These are phyloP conservation scores for Cochlearius cochlearius DNA, from an alignment of 2,113 vertebrate genomes.

Conservation along the genomic window DNA sequence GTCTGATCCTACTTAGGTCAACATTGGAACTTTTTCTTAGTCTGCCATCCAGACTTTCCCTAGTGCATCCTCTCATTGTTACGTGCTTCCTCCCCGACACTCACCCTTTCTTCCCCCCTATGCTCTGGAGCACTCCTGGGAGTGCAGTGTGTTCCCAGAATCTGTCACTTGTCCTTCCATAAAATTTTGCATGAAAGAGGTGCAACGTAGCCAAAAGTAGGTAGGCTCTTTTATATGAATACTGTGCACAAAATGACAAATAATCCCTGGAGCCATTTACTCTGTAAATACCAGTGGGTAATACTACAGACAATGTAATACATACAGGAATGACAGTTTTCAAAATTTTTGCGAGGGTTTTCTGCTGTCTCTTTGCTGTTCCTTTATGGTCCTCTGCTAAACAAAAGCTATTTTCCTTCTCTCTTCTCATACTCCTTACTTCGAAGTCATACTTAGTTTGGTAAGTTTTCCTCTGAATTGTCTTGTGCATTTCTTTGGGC, in stretches of 20 bases:
- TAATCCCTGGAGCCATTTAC: background rate
- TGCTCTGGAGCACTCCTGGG: background rate
- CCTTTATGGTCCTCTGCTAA: background rate
- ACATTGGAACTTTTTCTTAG: background rate
- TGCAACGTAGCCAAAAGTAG: background rate
- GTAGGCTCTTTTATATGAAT: background rate
- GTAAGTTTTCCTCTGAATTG: background rate
- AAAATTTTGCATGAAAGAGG: background rate
- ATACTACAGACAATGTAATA: background rate
- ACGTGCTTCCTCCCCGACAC: accelerated
- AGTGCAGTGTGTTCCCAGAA: background rate
- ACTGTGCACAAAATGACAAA: background rate
- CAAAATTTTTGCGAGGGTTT: background rate
- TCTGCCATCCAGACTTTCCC: background rate
- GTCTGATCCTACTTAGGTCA: background rate
- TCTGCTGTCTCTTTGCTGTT: background rate
- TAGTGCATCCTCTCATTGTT: background rate
- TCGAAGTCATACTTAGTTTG: background rate
- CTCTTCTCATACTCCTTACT: background rate
- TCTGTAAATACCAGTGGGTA: background rate
- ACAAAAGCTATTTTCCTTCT: background rate
- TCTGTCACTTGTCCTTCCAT: background rate
- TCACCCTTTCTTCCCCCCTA: background rate
- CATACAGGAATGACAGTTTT: background rate
- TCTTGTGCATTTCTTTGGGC: background rate